Evolutionary conservation across 2,888 invertebrate genomes (phyloP).

Genomic region (Hedya salicella): DNA sequence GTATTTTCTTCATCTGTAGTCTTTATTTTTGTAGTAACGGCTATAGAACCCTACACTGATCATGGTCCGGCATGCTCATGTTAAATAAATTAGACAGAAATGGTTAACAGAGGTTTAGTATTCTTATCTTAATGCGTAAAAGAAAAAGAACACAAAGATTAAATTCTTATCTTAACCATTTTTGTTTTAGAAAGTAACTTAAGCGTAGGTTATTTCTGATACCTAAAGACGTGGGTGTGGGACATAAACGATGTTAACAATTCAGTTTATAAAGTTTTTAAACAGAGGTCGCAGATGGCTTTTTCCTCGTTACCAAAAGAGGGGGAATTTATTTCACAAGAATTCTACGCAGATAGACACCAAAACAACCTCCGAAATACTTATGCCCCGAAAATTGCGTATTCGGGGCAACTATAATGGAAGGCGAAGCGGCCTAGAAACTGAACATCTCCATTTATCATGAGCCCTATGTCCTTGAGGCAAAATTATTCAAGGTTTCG

Average conservation of each 20-base stretch:
- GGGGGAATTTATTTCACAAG: constrained; percentile 12
- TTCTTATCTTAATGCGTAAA: too few relatives aligned
- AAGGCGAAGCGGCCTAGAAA: constrained; percentile 70
- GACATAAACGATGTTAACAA: constrained; percentile 26
- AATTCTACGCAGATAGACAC: constrained; percentile 22
- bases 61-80: too few relatives aligned
- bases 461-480: constrained; percentile 72
- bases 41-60: too few relatives aligned
- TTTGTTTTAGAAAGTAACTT: constrained; percentile 5
- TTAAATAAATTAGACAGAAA: too few relatives aligned
- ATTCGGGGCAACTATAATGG: constrained; percentile 64
- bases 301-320: constrained; percentile 22
- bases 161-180: not conserved
- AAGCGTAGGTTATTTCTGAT: constrained; percentile 13
- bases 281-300: constrained; percentile 17
- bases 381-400: constrained; percentile 53
- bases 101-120: too few relatives aligned
- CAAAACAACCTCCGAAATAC: constrained; percentile 38
- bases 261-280: constrained; percentile 14
- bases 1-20: too few relatives aligned
- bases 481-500: constrained; percentile 72
- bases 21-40: too few relatives aligned
- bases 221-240: not conserved
- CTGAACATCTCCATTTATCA: constrained; percentile 75
- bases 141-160: not conserved